These are phyloP conservation scores for Aromia moschata DNA, from an alignment of 2,888 invertebrate genomes.

Conservation along the genomic window DNA sequence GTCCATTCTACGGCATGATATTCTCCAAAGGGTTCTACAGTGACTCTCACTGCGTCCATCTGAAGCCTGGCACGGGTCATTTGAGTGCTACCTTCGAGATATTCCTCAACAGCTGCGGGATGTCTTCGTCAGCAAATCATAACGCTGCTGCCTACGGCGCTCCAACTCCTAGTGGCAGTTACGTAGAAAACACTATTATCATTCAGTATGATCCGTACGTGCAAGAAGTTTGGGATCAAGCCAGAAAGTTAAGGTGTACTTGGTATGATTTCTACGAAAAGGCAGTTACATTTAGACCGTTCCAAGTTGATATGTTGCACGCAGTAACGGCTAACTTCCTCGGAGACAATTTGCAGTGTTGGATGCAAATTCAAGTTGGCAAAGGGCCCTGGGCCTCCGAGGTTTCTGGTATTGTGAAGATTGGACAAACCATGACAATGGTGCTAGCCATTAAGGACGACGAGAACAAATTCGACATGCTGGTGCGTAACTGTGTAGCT, in stretches of 20 bases:
- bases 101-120: constrained; percentile 91
- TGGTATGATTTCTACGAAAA: constrained; percentile 98
- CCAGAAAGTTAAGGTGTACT: constrained; percentile 89
- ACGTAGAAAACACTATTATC: constrained; percentile 94
- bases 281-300: constrained; percentile 92
- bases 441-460: constrained; percentile 95
- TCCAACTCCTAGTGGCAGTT: constrained; percentile 90
- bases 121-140: constrained; percentile 92
- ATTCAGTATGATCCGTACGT: constrained; percentile 95
- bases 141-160: constrained; percentile 84
- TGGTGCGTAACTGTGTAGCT: constrained; percentile 93
- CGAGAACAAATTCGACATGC: constrained; percentile 95
- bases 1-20: constrained; percentile 95
- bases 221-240: constrained; percentile 96
- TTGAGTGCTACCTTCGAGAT: constrained; percentile 93
- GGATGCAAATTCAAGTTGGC: constrained; percentile 98
- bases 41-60: constrained; percentile 89
- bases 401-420: constrained; percentile 94
- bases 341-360: constrained; percentile 94
- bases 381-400: constrained; percentile 98
- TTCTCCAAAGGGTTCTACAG: constrained; percentile 95
- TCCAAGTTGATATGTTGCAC: constrained; percentile 95
- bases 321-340: constrained; percentile 95
- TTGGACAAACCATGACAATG: constrained; percentile 97
- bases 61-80: constrained; percentile 91